Conservation (phyloP, 2,797 vertebrate genomes). For the Ibycter americanus region DNA sequence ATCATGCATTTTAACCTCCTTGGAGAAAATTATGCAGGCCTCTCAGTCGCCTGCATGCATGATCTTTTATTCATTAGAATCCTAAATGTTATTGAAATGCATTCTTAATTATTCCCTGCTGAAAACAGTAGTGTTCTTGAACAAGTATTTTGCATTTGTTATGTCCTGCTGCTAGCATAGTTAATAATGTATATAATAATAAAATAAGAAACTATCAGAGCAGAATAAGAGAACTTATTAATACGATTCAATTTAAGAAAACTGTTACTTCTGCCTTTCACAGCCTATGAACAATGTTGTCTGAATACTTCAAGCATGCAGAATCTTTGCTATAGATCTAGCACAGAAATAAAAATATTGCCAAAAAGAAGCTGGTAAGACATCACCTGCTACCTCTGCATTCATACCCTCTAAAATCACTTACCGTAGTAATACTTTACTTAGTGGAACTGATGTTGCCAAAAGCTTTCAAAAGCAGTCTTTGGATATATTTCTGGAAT, state of each 20-base stretch:
- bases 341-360: not conserved
- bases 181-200: conserved; percentile 67
- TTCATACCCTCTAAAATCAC: not conserved
- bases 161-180: conserved; percentile 57
- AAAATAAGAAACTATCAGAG: conserved; percentile 33
- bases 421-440: not conserved
- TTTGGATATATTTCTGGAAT: not conserved
- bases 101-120: conserved; percentile 70
- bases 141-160: conserved; percentile 67
- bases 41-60: conserved; percentile 21
- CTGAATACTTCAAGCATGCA: not conserved
- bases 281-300: not conserved
- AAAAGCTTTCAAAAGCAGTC: not conserved
- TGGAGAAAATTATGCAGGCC: conserved; percentile 61
- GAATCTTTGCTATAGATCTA: not conserved
- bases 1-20: conserved; percentile 52
- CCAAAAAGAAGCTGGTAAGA: not conserved
- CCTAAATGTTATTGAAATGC: conserved; percentile 72
- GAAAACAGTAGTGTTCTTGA: conserved; percentile 60
- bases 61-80: conserved; percentile 75
- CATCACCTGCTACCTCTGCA: not conserved
- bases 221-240: conserved; percentile 40
- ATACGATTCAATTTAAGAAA: conserved; percentile 26
- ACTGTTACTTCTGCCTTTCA: conserved; percentile 32
- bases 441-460: not conserved